phyloP scores from a whole-genome alignment of 1,140 invertebrate genomes.

The Wasmannia auropunctata region DNA sequence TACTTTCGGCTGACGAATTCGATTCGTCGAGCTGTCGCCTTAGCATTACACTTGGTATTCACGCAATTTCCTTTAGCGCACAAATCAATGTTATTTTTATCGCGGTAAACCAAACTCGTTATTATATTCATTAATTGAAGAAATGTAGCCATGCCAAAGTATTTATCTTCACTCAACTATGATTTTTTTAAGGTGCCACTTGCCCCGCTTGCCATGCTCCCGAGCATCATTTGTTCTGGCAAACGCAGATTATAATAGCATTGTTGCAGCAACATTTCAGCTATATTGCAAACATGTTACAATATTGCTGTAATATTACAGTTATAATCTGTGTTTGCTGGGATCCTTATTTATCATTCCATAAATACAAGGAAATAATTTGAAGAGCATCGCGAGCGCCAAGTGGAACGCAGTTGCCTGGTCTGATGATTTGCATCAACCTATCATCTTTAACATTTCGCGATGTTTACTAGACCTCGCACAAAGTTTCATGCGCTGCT shows the following conservation, averaged over 20 bases:
- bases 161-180: neutral
- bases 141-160: neutral
- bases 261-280: too few species aligned
- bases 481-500: slow-evolving; percentile 6
- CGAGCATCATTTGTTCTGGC: too few species aligned
- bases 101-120: neutral
- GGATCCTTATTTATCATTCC: too few species aligned
- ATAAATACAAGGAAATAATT: too few species aligned
- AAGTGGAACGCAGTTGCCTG: too few species aligned
- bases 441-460: neutral
- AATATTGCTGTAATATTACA: too few species aligned
- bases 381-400: too few species aligned
- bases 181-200: too few species aligned
- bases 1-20: slow-evolving; percentile 9
- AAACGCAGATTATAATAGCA: too few species aligned
- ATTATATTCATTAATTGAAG: neutral
- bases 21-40: neutral
- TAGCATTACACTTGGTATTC: neutral
- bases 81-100: neutral
- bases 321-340: too few species aligned
- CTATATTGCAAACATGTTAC: too few species aligned
- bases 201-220: too few species aligned
- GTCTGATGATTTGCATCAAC: neutral
- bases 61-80: neutral
- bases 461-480: neutral